Evolutionary conservation across 2,113 vertebrate genomes (phyloP).

Genomic region (Ciconia maguari): DNA sequence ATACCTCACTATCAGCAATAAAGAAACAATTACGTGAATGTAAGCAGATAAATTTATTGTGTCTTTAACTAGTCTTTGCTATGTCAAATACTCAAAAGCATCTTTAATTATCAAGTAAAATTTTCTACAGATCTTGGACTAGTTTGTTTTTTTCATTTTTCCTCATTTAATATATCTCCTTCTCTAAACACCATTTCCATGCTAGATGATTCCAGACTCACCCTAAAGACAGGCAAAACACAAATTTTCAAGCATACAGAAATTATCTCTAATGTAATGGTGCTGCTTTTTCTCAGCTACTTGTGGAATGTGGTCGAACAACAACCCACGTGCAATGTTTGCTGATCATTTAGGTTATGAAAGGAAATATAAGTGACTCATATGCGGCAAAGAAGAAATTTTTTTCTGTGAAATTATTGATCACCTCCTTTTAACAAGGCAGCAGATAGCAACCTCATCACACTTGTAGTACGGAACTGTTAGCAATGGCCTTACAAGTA

Average conservation of each 20-base stretch:
- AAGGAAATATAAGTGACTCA: background rate
- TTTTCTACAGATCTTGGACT: background rate
- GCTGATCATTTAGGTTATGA: background rate
- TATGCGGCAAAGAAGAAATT: background rate
- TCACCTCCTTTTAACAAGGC: background rate
- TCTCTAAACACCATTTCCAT: background rate
- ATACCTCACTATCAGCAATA: background rate
- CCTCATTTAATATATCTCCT: background rate
- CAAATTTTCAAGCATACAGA: background rate
- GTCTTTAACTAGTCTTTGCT: background rate
- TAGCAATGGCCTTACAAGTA: background rate
- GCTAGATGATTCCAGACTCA: background rate
- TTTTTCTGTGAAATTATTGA: background rate
- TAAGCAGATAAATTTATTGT: background rate
- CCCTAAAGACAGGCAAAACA: background rate
- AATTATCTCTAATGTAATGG: background rate
- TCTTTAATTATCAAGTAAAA: background rate
- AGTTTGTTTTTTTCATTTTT: background rate
- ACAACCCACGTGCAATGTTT: rapidly evolving
- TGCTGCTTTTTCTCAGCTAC: background rate
- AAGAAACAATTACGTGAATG: background rate
- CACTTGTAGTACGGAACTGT: rapidly evolving
- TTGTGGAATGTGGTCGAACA: background rate
- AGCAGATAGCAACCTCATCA: background rate
- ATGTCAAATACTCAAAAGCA: background rate